phyloP scores from a whole-genome alignment of 2,888 invertebrate genomes.

The Protophormia terraenovae region DNA sequence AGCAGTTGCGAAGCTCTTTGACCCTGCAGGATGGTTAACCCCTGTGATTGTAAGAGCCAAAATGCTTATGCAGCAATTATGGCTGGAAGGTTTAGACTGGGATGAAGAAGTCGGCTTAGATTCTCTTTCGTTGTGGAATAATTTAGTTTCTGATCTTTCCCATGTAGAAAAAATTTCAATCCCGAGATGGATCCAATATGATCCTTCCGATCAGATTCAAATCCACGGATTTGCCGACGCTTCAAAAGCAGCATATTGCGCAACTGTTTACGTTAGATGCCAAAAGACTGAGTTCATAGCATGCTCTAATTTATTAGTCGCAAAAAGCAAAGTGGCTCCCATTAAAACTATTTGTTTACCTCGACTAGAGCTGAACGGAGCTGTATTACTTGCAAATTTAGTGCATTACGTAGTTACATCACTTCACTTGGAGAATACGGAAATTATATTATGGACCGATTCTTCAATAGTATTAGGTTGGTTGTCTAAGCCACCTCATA shows the following conservation, averaged over 20 bases:
- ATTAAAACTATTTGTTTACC: background rate
- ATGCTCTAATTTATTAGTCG: too few species aligned
- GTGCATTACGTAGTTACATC: background rate
- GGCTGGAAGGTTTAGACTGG: too few species aligned
- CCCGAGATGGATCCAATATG: background rate
- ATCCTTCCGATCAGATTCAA: background rate
- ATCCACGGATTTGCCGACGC: background rate
- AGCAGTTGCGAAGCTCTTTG: too few species aligned
- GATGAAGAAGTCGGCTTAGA: too few species aligned
- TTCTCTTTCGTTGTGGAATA: background rate
- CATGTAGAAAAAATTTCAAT: background rate
- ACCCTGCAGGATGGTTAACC: too few species aligned
- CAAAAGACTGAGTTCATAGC: too few species aligned
- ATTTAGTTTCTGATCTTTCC: background rate
- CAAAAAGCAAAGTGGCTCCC: background rate
- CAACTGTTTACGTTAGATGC: background rate
- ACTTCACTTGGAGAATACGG: too few species aligned
- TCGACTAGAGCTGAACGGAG: background rate
- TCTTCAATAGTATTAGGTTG: background rate
- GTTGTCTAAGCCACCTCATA: background rate
- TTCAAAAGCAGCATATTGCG: background rate
- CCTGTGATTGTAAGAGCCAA: too few species aligned
- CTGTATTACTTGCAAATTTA: background rate
- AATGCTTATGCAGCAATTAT: too few species aligned
- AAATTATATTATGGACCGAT: too few species aligned